Percentiles rank a stretch among this genome's conserved stretches.
These are phyloP conservation scores for Gryllus bimaculatus DNA, from an alignment of 1,140 invertebrate species.

Conservation along the genomic window DNA sequence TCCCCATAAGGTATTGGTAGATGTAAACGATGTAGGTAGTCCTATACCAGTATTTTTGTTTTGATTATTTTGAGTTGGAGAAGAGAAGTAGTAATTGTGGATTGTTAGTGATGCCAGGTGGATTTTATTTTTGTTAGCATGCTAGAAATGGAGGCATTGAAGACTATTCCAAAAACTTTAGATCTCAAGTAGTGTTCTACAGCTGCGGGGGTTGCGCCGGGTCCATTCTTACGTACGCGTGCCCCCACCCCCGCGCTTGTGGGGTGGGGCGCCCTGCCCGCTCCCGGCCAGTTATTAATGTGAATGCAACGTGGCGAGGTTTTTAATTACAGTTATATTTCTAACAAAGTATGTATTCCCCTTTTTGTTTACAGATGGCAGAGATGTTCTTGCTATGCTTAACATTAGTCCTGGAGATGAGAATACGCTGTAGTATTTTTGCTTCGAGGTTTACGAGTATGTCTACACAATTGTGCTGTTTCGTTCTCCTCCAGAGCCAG, in stretches of 20 bases:
- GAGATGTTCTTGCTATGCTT: conserved; percentile 4
- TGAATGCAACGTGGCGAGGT: neutral
- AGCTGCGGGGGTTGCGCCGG: too few relatives aligned
- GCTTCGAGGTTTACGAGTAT: neutral
- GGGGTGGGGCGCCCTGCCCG: too few relatives aligned
- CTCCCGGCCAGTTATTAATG: neutral
- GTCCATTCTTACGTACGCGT: too few relatives aligned
- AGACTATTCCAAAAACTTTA: neutral
- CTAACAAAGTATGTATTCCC: neutral
- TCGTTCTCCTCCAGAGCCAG: neutral
- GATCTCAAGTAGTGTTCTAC: neutral
- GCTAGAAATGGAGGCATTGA: neutral
- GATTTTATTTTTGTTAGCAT: neutral
- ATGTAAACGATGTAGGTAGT: neutral
- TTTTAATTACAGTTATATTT: neutral
- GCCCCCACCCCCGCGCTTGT: too few relatives aligned
- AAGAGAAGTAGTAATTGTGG: neutral
- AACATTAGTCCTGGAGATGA: conserved; percentile 1
- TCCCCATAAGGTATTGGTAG: neutral
- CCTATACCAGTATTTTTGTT: neutral
- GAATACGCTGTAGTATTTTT: conserved; percentile 5
- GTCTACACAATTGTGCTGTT: neutral
- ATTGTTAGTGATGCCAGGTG: neutral
- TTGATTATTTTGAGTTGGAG: neutral
- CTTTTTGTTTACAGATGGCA: conserved; percentile 1